Evolutionary conservation across 2,888 invertebrate species (phyloP), one percentile per base, ranked within the genome.

Genomic region (Pollenia angustigena): DNA sequence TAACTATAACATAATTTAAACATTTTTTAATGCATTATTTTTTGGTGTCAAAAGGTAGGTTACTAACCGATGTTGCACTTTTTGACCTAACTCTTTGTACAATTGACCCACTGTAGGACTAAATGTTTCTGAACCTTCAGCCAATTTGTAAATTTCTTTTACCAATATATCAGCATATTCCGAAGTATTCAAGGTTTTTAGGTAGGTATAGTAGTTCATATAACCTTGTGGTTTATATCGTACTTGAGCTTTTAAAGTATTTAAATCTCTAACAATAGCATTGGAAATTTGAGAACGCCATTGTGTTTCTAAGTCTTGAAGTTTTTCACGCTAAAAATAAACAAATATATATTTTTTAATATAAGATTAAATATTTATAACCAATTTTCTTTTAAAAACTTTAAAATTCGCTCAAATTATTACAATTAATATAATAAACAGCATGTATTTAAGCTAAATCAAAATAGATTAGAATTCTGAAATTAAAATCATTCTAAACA

Each of bases 101-200:
- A 98, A 92, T 81, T 95, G 92, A 71, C 94, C 94, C 1, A 96
- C 94, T 0, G 96, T 95, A 0, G 96, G 96, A 92, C 97, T 97
- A 92, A 96, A 97, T 0, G 96, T 95, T 91, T 97, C 97, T 0
- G 97, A 97, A 8, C 97, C 96, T 90, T 96, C 95, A 0, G 96
- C 96, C 12, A 97, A 91, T 89, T 95, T 95, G 89, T 94, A 95
- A 9, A 97, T 94, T 92, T 97, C 97, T 80, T 95, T 94, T 89
- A 97, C 93, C 60, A 97, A 94, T 71, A 96, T 94, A 68, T 95
- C 94, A 3, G 96, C 94, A 90, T 95, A 95, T 87, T 95, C 94
- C 6, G 94, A 92, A 71, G 94, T 94, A 88, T 95, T 94, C 80
- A 97, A 92, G 1, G 95, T 94, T 89, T 94, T 95, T 9, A 97